These are phyloP conservation scores for Leptodactylus fuscus DNA, from an alignment of 2,113 vertebrate species.

Conservation along the genomic window DNA sequence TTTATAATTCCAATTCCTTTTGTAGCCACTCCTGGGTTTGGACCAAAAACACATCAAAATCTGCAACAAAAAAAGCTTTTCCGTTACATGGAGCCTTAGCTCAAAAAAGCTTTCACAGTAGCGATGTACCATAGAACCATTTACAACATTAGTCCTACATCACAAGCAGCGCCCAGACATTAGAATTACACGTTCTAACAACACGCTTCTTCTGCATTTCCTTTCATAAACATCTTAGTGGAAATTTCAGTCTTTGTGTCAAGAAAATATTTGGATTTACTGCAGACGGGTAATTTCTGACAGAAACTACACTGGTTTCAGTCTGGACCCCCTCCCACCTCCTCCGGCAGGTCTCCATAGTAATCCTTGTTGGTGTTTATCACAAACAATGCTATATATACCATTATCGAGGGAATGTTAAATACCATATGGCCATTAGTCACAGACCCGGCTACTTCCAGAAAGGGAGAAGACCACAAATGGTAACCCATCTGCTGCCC, in stretches of 20 bases:
- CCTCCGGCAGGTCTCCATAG: constrained; percentile 27
- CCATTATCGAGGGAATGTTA: not conserved
- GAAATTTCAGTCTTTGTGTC: not conserved
- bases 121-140: too few species aligned
- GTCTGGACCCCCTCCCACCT: not conserved
- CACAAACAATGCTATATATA: constrained; percentile 2
- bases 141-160: too few species aligned
- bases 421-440: not conserved
- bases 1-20: too few species aligned
- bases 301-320: constrained; percentile 17
- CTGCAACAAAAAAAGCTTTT: too few species aligned
- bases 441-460: not conserved
- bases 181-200: not conserved
- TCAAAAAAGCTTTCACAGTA: too few species aligned
- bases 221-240: not conserved
- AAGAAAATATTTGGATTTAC: constrained; percentile 22
- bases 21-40: too few species aligned
- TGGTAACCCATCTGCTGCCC: not conserved
- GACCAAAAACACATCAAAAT: too few species aligned
- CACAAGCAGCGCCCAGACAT: not conserved
- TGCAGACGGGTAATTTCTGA: not conserved
- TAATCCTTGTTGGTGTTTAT: constrained; percentile 19
- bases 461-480: not conserved
- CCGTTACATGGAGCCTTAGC: too few species aligned
- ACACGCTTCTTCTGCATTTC: not conserved